Conservation (phyloP, 1,140 invertebrate species). For the Ruditapes philippinarum region DNA sequence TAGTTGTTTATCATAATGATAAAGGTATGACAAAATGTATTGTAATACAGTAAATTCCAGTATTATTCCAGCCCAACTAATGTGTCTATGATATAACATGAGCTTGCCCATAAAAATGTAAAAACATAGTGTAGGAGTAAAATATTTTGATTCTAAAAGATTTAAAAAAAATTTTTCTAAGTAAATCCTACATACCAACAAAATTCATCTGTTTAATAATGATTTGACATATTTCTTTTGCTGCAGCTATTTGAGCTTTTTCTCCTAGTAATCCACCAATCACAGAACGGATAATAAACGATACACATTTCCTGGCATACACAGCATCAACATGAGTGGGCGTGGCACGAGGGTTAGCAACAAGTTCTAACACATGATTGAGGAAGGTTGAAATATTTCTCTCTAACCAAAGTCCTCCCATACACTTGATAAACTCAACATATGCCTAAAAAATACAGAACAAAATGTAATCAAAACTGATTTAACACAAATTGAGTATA, state of each 20-base stretch:
- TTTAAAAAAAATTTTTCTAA: too few relatives aligned
- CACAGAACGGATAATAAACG: conserved; percentile 96
- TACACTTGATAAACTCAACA: conserved; percentile 96
- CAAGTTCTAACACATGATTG: conserved; percentile 96
- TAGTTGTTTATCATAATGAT: too few relatives aligned
- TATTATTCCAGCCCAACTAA: too few relatives aligned
- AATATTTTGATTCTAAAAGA: too few relatives aligned
- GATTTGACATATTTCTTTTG: conserved; percentile 97
- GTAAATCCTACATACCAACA: conserved; percentile 81
- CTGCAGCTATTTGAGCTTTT: conserved; percentile 96
- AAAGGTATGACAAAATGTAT: too few relatives aligned
- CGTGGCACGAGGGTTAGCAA: conserved; percentile 95
- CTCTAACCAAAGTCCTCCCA: conserved; percentile 98
- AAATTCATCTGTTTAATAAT: conserved; percentile 97
- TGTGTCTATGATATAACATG: too few relatives aligned
- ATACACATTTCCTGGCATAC: conserved; percentile 98
- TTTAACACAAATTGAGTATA: too few relatives aligned
- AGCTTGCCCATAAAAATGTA: too few relatives aligned
- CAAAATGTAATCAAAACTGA: too few relatives aligned
- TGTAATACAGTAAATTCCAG: too few relatives aligned
- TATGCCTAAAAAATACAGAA: conserved; percentile 92
- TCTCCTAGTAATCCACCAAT: conserved; percentile 98
- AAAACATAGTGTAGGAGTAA: too few relatives aligned
- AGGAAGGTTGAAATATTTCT: conserved; percentile 95
- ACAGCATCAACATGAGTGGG: conserved; percentile 99